Evolutionary conservation across 2,113 vertebrate species (phyloP), one percentile per base, ranked within the genome.

Genomic region (Hippocampus guttulatus): DNA sequence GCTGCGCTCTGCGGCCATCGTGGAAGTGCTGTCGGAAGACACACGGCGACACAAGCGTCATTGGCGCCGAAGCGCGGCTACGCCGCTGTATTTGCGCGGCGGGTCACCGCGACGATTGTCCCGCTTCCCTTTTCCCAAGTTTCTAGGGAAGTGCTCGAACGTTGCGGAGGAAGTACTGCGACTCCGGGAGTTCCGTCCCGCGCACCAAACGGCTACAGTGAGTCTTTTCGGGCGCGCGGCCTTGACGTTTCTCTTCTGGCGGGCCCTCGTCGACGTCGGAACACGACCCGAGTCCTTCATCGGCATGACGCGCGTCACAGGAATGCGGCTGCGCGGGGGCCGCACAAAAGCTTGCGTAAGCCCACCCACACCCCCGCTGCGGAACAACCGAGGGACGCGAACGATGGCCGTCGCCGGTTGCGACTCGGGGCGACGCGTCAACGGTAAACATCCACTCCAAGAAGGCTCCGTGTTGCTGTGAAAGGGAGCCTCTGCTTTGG

Each of bases 1-100:
- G 97, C 84, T 99, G 97, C 3, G 97, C 96, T 79, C 98, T 99
- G 23, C 97, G 94, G 52, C 97, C 97, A 68, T 99, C 96, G 0
- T 98, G 95, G 84, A 99, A 98, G 80, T 98, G 90, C 97, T 99
- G 83, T 20, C 52, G 81, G 73, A 85, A 69, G 75, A 79, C 33
- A 40, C 27, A 15, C 18, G 38, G 33, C 33, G 55, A 54, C 21
- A 40, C 20, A 55, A 68, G 55, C n/a, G 20, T 33, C 16, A 73
- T 40, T 38, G 33, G 33, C 33, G 30, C 30, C 30, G 2, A 2
- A 3, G 30, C 30, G 5, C 1, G 5, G 5, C 30, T 5, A 33
- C 30, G 30, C 30, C 30, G 30, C 30, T 30, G 27, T 5, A 60
- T 16, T 27, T 7, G 27, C 23, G 25, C 15, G 8, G 20, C 15